Conservation (phyloP, 2,888 invertebrate genomes). For the Dasypolia templi region DNA sequence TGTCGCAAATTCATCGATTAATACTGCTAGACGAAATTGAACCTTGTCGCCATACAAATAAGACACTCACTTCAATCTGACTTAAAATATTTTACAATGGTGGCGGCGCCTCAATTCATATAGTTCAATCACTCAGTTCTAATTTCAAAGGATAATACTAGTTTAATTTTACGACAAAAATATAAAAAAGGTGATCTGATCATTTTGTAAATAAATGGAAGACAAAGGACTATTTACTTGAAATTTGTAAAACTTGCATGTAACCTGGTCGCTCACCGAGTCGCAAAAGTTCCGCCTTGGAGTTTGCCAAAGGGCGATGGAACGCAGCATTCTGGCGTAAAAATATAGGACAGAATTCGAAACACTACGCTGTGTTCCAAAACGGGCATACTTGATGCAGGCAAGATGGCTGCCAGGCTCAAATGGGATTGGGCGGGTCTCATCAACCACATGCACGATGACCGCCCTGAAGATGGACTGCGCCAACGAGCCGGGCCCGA, state of each 20-base stretch:
- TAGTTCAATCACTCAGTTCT: constrained; percentile 38
- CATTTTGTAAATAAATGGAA: constrained; percentile 16
- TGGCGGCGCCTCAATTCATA: neutral
- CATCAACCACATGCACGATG: too few species aligned
- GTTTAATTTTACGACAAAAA: neutral
- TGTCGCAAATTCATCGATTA: constrained; percentile 43
- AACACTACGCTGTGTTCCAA: too few species aligned
- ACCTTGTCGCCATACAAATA: constrained; percentile 8
- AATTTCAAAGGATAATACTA: constrained; percentile 10
- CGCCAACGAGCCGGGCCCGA: too few species aligned
- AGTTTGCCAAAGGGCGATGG: too few species aligned
- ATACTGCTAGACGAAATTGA: constrained; percentile 52
- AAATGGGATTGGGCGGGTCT: too few species aligned
- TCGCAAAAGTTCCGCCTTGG: too few species aligned
- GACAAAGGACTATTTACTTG: constrained; percentile 5
- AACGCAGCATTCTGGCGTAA: too few species aligned
- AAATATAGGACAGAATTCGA: too few species aligned
- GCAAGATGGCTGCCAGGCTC: too few species aligned
- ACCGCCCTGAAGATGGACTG: too few species aligned
- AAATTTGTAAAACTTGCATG: neutral
- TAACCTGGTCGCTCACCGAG: too few species aligned
- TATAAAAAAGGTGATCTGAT: neutral
- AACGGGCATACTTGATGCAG: too few species aligned
- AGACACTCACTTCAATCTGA: constrained; percentile 2
- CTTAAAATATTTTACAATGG: neutral